Evolutionary conservation across 2,797 vertebrate species (phyloP), one percentile per base, ranked within the genome.

Genomic region (Sebastes baramenuke): DNA sequence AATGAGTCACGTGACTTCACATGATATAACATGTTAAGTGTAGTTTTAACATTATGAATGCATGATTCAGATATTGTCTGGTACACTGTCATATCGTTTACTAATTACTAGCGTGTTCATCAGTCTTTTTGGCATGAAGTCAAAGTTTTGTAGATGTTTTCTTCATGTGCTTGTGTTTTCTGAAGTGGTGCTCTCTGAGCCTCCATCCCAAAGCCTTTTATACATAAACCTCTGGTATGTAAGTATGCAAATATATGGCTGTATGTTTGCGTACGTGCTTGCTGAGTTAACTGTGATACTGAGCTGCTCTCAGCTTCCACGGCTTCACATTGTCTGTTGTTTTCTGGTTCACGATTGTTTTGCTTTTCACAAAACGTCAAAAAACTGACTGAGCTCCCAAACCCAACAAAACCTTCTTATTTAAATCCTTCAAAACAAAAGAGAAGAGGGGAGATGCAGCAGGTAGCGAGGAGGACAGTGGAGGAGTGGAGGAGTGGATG

Each of bases 401-500:
- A 22, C 42, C 29, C 25, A 16, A 14, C 56, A 71, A 54, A 77
- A 81, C 24, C 14, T 22, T 70, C 42, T 25, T 25, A 54, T 69
- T 86, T 18, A 68, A 83, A 79, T 79, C 87, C 65, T 69, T 77
- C 69, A 70, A 59, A 88, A 86, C 55, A 79, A 36, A 75, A 71
- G 30, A 52, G 42, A 36, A 13, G 71, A 5, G 42, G 24, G 24
- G 77, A 54, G 29, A 46, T 58, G 55, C 38, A 74, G 80, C 75
- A 84, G 73, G 66, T 79, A 79, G 68, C 4, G 66, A 61, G 20
- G 77, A 71, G 71, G 83, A 77, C 83, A 66, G 68, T 9, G 24
- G 76, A 61, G 74, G 67, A 70, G 60, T 12, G 52, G 66, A 55
- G 76, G 67, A 70, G 60, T 12, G 52, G 66, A 59, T 88, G 78